Conservation (phyloP, 1,140 invertebrate species). For the Drosophila lacteicornis region DNA sequence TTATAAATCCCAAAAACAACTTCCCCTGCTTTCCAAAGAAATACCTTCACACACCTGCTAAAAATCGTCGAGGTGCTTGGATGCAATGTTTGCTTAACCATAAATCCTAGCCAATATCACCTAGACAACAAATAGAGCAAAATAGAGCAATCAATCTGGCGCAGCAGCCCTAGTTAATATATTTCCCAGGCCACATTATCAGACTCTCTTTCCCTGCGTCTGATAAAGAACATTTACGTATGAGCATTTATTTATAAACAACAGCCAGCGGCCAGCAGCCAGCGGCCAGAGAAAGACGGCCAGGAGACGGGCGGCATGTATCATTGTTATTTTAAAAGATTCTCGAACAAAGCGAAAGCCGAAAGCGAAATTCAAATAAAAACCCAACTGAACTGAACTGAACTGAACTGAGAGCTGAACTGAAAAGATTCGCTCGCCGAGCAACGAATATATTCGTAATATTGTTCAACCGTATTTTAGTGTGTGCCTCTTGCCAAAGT, state of each 20-base stretch:
- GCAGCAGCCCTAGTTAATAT: slow-evolving; percentile 30
- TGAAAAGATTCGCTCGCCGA: slow-evolving; percentile 35
- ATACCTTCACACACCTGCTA: not conserved
- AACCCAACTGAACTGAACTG: slow-evolving; percentile 32
- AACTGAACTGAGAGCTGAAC: slow-evolving; percentile 31
- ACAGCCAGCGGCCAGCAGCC: slow-evolving; percentile 62
- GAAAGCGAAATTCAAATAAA: slow-evolving; percentile 24
- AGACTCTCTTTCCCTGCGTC: slow-evolving; percentile 6
- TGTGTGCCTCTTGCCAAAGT: slow-evolving; percentile 59
- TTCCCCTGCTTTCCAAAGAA: not conserved
- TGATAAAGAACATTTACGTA: slow-evolving; percentile 82
- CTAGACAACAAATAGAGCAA: slow-evolving; percentile 41
- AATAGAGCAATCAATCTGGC: slow-evolving; percentile 45
- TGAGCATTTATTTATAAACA: slow-evolving; percentile 82
- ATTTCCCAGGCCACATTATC: slow-evolving; percentile 43
- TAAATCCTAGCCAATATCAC: slow-evolving; percentile 14
- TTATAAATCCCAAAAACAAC: not conserved
- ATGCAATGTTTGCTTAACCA: slow-evolving; percentile 2
- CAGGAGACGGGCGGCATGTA: slow-evolving; percentile 54
- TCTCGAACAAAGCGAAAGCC: slow-evolving; percentile 57
- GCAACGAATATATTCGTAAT: slow-evolving; percentile 67
- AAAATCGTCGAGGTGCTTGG: not conserved
- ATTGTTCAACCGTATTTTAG: slow-evolving; percentile 69
- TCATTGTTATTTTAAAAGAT: slow-evolving; percentile 82
- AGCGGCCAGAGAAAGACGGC: slow-evolving; percentile 4